Evolutionary conservation across 2,113 vertebrate genomes (phyloP), one percentile per base, ranked within the genome.

Genomic region (Podilymbus podiceps): DNA sequence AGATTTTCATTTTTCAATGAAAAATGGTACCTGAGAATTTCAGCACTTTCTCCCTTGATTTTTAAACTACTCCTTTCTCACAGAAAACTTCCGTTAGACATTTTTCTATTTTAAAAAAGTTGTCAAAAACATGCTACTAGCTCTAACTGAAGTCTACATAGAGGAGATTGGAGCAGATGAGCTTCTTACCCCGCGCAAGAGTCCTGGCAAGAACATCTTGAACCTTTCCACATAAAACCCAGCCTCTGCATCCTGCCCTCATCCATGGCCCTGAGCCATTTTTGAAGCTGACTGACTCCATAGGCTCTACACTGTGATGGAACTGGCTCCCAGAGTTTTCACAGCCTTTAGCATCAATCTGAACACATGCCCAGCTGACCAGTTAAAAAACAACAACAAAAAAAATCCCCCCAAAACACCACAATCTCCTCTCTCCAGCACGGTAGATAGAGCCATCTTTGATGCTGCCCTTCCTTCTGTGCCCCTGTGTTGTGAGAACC

Each of bases 231-330:
- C 0, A 0, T 50, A 56, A 56, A 86, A 49, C 5, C 31, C 86
- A 44, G 31, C 24, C 15, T 49, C 38, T 25, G 19, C 11, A 17
- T n/a, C 56, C 28, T n/a, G 53, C 47, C 40, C 40, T 30, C 46
- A 7, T 50, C 22, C 0, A 0, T 33, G 62, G 15, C 18, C 58
- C 42, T 38, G 31, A 67, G 23, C 30, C 4, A 25, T 46, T 81
- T 63, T 24, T 3, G 7, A 46, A 91, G 66, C 52, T 27, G 16
- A 28, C 22, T 31, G 46, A 18, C 38, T 73, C 60, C 38, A 28
- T 31, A 53, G 25, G 9, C 21, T 24, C 49, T 46, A 5, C 33
- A 18, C 19, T 22, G 17, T 21, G 60, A 55, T 8, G 22, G 28
- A 67, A 72, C 15, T 44, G 42, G 28, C 77, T 89, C 69, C n/a